Evolutionary conservation across 2,797 vertebrate species (phyloP), one percentile per base, ranked within the genome.

Genomic region (Phylloscopus collybita): DNA sequence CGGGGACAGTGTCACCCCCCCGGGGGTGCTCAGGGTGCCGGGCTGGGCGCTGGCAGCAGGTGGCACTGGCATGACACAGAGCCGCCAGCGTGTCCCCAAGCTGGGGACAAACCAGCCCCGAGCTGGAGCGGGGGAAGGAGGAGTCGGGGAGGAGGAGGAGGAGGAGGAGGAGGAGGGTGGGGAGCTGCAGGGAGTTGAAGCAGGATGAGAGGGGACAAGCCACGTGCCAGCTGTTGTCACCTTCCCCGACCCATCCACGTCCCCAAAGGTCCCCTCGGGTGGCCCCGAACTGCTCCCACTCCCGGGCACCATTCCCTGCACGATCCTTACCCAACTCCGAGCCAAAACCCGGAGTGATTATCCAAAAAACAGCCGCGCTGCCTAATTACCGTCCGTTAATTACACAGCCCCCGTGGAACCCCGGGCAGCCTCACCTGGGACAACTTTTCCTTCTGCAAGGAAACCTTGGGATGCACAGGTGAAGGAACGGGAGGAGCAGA

Each of bases 331-430:
- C 1, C 7, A 8, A 2, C 25, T 5, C 2, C 5, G 3, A 53
- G 57, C 21, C 65, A 0, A 13, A 47, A 32, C 1, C 0, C 1
- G 0, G 4, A 0, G 7, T 0, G 9, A 10, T 49, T 5, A 3
- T 0, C 26, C 27, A 3, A 9, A 5, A 25, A 47, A 8, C 10
- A 11, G 26, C n/a, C 73, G 1, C 23, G 6, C 20, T 4, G n/a
- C 29, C 66, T 2, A 11, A 40, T 18, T 20, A 16, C 5, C 5
- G 0, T 0, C 32, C 44, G 2, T 29, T 34, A 57, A 57, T 29
- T 13, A 4, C 27, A 0, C 17, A 3, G 32, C 26, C 26, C 44
- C 42, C 34, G 5, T 0, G 26, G 18, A 16, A 20, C 5, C 40
- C 34, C 38, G 0, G 56, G 72, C 29, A 27, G 66, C 15, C 0